Evolutionary conservation across 1,140 invertebrate genomes (phyloP).

Genomic region (Micrasema longulum): DNA sequence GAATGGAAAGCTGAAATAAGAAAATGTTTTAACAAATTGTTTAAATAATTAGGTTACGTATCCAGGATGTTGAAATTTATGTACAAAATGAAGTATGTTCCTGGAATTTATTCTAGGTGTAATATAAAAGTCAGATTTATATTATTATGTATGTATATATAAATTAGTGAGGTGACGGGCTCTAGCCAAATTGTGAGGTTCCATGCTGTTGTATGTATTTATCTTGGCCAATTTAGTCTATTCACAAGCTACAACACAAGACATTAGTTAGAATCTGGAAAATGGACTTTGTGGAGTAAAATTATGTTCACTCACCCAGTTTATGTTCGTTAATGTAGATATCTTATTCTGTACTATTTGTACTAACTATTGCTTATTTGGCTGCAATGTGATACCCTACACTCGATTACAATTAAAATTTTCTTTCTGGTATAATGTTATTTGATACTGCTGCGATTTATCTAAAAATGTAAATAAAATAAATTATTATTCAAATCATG

Average conservation of each 20-base stretch:
- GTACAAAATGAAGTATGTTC: constrained; percentile 25
- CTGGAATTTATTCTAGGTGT: constrained; percentile 29
- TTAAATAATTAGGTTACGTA: not conserved
- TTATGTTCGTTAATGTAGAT: too few species aligned
- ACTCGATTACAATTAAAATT: too few species aligned
- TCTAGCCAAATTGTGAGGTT: constrained; percentile 14
- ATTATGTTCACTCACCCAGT: too few species aligned
- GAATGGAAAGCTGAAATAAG: not conserved
- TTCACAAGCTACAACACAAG: not conserved
- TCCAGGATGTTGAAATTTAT: constrained; percentile 11
- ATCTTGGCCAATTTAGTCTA: not conserved
- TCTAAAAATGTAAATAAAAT: too few species aligned
- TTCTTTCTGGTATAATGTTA: too few species aligned
- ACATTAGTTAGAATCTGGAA: too few species aligned
- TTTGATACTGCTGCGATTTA: too few species aligned
- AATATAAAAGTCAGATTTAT: constrained; percentile 37
- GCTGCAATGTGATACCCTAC: too few species aligned
- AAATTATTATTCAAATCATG: too few species aligned
- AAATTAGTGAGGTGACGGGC: constrained; percentile 11
- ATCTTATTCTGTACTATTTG: too few species aligned
- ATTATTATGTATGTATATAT: not conserved
- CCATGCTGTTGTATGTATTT: not conserved
- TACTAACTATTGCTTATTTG: too few species aligned
- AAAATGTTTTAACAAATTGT: not conserved
- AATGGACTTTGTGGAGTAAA: too few species aligned